Conservation (phyloP, 2,797 vertebrate species). For the Todus mexicanus region DNA sequence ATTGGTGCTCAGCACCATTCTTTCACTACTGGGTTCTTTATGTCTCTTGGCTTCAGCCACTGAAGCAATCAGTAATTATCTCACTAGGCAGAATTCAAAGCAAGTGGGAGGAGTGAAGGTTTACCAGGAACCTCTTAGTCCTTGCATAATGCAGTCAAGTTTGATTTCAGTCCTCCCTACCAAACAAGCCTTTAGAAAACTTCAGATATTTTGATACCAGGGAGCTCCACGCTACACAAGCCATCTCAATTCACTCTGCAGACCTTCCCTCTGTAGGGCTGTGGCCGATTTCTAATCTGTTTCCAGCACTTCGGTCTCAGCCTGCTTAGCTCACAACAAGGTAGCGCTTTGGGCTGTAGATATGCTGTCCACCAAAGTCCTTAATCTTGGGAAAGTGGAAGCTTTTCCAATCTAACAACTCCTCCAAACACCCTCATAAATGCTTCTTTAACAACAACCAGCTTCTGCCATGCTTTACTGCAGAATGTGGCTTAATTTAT, state of each 20-base stretch:
- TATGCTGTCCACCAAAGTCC: neutral
- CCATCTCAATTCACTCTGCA: neutral
- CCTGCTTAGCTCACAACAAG: neutral
- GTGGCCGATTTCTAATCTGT: neutral
- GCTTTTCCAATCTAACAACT: neutral
- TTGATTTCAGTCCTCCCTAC: neutral
- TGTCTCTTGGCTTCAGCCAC: neutral
- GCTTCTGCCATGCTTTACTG: neutral
- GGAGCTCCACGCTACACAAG: neutral
- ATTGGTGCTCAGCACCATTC: neutral
- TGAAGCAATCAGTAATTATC: neutral
- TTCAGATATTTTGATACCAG: neutral
- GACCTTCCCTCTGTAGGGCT: neutral
- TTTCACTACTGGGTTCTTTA: neutral
- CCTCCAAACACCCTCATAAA: neutral
- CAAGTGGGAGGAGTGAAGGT: neutral
- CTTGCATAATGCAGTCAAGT: neutral
- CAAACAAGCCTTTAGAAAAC: neutral
- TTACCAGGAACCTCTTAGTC: neutral
- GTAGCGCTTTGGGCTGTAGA: neutral
- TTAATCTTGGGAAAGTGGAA: neutral
- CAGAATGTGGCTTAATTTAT: neutral
- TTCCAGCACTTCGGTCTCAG: neutral
- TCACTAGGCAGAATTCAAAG: neutral
- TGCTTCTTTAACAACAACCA: neutral